Conservation (phyloP, 2,888 invertebrate species). For the Alsophila aescularia region DNA sequence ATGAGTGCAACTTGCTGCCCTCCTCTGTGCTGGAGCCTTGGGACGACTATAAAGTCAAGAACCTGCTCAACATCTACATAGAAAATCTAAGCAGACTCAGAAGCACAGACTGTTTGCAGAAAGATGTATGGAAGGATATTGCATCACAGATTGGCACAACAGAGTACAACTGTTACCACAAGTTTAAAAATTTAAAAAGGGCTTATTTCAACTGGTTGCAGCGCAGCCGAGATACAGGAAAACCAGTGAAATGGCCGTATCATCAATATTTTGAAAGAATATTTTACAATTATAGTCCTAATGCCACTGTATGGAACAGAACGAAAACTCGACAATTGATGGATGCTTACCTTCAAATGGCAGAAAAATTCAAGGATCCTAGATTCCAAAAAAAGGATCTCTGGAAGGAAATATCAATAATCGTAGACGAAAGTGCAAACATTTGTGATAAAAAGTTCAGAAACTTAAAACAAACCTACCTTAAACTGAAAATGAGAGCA, state of each 20-base stretch:
- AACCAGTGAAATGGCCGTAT: slow-evolving; percentile 72
- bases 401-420: slow-evolving; percentile 67
- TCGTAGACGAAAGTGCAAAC: slow-evolving; percentile 60
- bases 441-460: slow-evolving; percentile 76
- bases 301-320: slow-evolving; percentile 63
- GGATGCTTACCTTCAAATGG: slow-evolving; percentile 65
- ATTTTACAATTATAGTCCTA: slow-evolving; percentile 67
- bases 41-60: slow-evolving; percentile 70
- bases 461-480: slow-evolving; percentile 74
- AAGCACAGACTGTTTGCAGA: slow-evolving; percentile 61
- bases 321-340: slow-evolving; percentile 63
- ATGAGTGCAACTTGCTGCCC: slow-evolving; percentile 65
- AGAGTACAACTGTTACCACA: slow-evolving; percentile 74
- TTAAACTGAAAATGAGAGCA: slow-evolving; percentile 63
- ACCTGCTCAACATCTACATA: slow-evolving; percentile 66
- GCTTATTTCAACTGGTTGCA: slow-evolving; percentile 71
- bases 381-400: slow-evolving; percentile 73
- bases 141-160: slow-evolving; percentile 65
- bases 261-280: slow-evolving; percentile 74
- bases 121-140: slow-evolving; percentile 77
- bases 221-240: slow-evolving; percentile 60
- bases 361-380: slow-evolving; percentile 69
- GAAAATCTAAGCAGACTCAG: slow-evolving; percentile 68
- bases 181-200: slow-evolving; percentile 74
- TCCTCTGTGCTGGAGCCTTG: slow-evolving; percentile 64